Percentiles rank a stretch among this genome's conserved stretches.
Conservation (phyloP, 2,888 invertebrate genomes). For the Diarsia rubi region DNA sequence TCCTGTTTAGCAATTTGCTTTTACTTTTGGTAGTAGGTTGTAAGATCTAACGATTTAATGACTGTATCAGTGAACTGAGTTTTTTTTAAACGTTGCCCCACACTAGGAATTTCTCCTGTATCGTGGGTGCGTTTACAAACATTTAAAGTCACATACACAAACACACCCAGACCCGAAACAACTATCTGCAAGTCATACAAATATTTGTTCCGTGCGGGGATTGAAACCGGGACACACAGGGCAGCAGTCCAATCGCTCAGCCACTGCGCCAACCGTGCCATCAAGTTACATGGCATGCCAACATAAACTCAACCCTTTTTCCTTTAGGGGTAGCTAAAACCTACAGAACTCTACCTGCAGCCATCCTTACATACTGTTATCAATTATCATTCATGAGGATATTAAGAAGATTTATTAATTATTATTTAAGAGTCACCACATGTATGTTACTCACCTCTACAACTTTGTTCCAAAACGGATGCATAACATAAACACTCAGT, state of each 20-base stretch:
- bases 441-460: conserved; percentile 94
- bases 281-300: too few relatives aligned
- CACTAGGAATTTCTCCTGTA: too few relatives aligned
- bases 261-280: too few relatives aligned
- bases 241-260: too few relatives aligned
- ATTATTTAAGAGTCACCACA: not conserved
- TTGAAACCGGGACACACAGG: too few relatives aligned
- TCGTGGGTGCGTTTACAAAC: too few relatives aligned
- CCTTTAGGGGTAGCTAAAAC: not conserved
- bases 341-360: not conserved
- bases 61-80: not conserved
- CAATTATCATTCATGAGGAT: not conserved
- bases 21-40: not conserved
- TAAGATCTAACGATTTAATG: not conserved
- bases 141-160: too few relatives aligned
- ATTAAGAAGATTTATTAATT: not conserved
- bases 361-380: not conserved
- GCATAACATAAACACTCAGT: conserved; percentile 99
- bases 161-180: too few relatives aligned
- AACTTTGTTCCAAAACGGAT: conserved; percentile 99
- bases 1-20: not conserved
- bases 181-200: too few relatives aligned
- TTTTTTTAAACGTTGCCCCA: too few relatives aligned
- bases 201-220: too few relatives aligned
- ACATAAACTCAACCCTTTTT: too few relatives aligned